Evolutionary conservation across 2,888 invertebrate species (phyloP).

Genomic region (Tipula helvola): DNA sequence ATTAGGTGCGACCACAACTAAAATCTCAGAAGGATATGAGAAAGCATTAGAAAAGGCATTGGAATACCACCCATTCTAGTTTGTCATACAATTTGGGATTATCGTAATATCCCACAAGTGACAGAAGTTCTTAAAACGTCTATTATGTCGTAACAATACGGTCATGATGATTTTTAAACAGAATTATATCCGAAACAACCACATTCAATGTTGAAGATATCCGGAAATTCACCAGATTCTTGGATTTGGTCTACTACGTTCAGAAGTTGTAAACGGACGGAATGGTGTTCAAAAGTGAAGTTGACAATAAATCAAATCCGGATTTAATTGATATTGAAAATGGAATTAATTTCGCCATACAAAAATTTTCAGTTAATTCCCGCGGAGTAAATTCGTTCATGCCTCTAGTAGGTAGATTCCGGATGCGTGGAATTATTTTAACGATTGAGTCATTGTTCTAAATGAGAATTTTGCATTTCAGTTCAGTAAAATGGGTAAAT

Average conservation of each 20-base stretch:
- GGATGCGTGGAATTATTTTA: no score
- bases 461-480: no score
- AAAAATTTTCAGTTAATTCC: no score
- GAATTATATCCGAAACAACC: slow-evolving; percentile 71
- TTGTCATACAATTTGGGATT: slow-evolving; percentile 54
- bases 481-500: no score
- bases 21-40: slow-evolving; percentile 94
- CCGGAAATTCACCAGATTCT: slow-evolving; percentile 83
- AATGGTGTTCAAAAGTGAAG: slow-evolving; percentile 94
- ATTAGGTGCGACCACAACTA: slow-evolving; percentile 91
- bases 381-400: no score
- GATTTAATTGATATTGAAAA: no score
- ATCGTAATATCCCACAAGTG: slow-evolving; percentile 52
- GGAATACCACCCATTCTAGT: slow-evolving; percentile 72
- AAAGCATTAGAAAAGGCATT: slow-evolving; percentile 76
- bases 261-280: slow-evolving; percentile 82
- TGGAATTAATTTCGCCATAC: no score
- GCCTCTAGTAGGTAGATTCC: no score
- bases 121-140: slow-evolving; percentile 62
- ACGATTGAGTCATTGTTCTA: no score
- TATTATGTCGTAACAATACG: slow-evolving; percentile 96
- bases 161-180: slow-evolving; percentile 87
- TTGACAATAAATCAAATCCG: no score
- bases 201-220: slow-evolving; percentile 97
- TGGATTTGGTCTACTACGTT: slow-evolving; percentile 69